A percentile compares a stretch with the other conserved stretches of the same genome.
These are phyloP conservation scores for Anagrus nilaparvatae DNA, from an alignment of 1,140 invertebrate species.

Conservation along the genomic window DNA sequence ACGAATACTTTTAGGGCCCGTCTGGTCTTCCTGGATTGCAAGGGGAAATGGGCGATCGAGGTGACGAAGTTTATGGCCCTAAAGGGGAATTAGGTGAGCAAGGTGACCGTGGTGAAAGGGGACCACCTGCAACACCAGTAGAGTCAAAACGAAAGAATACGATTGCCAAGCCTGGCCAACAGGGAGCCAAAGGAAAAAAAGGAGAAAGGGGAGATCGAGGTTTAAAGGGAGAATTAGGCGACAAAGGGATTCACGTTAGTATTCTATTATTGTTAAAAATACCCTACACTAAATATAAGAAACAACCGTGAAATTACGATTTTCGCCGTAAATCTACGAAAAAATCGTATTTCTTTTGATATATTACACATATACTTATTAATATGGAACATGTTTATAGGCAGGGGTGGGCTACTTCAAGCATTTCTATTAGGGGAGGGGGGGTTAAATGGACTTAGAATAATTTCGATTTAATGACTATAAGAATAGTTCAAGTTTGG, in stretches of 20 bases:
- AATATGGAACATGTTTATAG: too few relatives aligned
- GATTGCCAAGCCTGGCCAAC: constrained; percentile 35
- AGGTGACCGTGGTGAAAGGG: constrained; percentile 42
- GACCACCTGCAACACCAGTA: constrained; percentile 25
- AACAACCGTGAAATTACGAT: too few relatives aligned
- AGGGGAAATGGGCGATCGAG: constrained; percentile 47
- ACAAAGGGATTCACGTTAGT: constrained; percentile 44
- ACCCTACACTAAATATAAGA: too few relatives aligned
- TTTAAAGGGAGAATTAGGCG: constrained; percentile 47
- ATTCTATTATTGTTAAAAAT: constrained; percentile 9
- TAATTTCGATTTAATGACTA: too few relatives aligned
- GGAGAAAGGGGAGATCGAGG: constrained; percentile 50
- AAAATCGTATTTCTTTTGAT: not conserved
- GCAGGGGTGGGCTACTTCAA: too few relatives aligned
- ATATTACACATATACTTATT: too few relatives aligned
- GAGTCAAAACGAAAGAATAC: constrained; percentile 13
- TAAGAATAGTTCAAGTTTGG: too few relatives aligned
- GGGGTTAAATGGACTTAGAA: too few relatives aligned
- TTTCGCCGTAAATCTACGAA: not conserved
- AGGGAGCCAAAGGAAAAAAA: constrained; percentile 44
- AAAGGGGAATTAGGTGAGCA: constrained; percentile 39
- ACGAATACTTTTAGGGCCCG: constrained; percentile 25
- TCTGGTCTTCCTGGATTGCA: constrained; percentile 41
- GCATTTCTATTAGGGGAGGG: too few relatives aligned
- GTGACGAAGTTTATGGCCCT: constrained; percentile 32